Evolutionary conservation across 2,797 vertebrate genomes (phyloP), one percentile per base, ranked within the genome.

Genomic region (Rhinatrema bivittatum): DNA sequence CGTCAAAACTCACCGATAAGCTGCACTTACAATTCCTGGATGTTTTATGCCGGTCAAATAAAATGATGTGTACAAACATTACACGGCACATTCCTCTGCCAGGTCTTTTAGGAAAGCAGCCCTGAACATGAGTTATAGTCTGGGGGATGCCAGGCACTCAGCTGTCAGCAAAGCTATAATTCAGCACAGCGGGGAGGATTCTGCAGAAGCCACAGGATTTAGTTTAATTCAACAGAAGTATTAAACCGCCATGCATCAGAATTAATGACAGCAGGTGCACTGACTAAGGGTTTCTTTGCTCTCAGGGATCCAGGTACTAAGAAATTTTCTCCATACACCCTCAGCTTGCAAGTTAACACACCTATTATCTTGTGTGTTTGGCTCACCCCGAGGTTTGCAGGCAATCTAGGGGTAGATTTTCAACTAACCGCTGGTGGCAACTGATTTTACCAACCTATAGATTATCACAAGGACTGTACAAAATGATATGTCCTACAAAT

Each of bases 241-340:
- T 60, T 39, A 25, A 39, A 29, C 3, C 7, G 30, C 20, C 30
- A 25, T 31, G 42, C 57, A 42, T 50, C 14, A 18, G 47, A 56
- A 46, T 53, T 42, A 56, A 50, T 11, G 18, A 20, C 10, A 51
- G 33, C 7, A 18, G 37, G 36, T 16, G 19, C 27, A 37, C 16
- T n/a, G n/a, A n/a, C n/a, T n/a, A n/a, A n/a, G n/a, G n/a, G n/a
- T n/a, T n/a, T n/a, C n/a, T n/a, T n/a, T n/a, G n/a, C n/a, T n/a
- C n/a, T n/a, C n/a, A n/a, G n/a, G n/a, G n/a, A n/a, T n/a, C n/a
- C n/a, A n/a, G n/a, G n/a, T n/a, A n/a, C n/a, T n/a, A n/a, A n/a
- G n/a, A n/a, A n/a, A n/a, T n/a, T n/a, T n/a, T n/a, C n/a, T n/a
- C n/a, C n/a, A n/a, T n/a, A n/a, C n/a, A n/a, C n/a, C n/a, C n/a